These are phyloP conservation scores for Dasysyrphus albostriatus DNA, from an alignment of 2,888 invertebrate species.

Conservation along the genomic window DNA sequence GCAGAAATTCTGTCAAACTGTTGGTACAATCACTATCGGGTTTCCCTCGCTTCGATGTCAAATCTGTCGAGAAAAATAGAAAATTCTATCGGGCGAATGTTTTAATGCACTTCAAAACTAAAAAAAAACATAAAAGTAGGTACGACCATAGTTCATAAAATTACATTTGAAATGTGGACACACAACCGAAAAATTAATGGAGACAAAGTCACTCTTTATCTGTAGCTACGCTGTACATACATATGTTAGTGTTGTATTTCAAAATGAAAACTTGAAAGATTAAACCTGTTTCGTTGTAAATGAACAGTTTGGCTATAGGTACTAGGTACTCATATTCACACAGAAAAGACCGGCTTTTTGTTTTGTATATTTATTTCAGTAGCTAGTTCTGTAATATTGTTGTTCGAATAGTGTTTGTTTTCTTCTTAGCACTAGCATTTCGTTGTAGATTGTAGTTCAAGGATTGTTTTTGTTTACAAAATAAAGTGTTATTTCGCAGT, in stretches of 20 bases:
- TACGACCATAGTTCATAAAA: background rate
- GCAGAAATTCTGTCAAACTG: too few species aligned
- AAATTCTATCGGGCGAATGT: too few species aligned
- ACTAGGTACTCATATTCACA: background rate
- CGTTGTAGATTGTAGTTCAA: constrained; percentile 45
- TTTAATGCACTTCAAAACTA: too few species aligned
- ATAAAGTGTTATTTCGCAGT: background rate
- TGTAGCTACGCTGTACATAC: background rate
- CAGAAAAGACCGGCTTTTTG: constrained; percentile 12
- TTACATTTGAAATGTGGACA: background rate
- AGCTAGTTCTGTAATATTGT: background rate
- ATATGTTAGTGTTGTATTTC: background rate
- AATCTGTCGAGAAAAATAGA: too few species aligned
- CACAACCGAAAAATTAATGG: background rate
- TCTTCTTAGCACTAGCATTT: background rate
- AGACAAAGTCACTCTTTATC: background rate
- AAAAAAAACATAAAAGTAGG: background rate
- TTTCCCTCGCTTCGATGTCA: too few species aligned
- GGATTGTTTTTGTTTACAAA: constrained; percentile 72
- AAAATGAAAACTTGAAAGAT: background rate
- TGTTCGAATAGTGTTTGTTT: background rate
- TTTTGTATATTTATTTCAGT: constrained; percentile 1
- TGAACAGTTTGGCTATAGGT: background rate
- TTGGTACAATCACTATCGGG: too few species aligned
- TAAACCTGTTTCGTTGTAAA: constrained; percentile 12